Conservation (phyloP, 2,888 invertebrate genomes). For the Nemotelus nigrinus region DNA sequence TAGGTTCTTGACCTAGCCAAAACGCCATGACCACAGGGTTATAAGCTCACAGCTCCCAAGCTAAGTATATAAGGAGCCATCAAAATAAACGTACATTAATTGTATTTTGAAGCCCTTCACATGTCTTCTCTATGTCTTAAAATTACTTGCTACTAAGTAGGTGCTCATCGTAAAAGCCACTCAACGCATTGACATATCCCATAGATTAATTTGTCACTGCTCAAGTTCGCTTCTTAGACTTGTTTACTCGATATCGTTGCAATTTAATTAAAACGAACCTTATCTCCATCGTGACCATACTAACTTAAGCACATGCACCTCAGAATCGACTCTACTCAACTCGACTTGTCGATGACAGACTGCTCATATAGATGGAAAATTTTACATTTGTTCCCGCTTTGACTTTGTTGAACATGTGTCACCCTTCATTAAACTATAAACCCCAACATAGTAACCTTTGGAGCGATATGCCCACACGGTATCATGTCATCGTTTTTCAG, state of each 20-base stretch:
- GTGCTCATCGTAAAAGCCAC: no score
- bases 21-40: no score
- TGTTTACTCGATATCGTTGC: neutral
- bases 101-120: no score
- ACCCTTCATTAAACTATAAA: conserved; percentile 25
- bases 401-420: neutral
- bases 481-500: neutral
- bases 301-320: neutral
- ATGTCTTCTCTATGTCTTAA: no score
- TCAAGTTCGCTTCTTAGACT: neutral
- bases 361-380: conserved; percentile 8
- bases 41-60: no score
- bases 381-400: neutral
- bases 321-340: neutral
- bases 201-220: conserved; percentile 7
- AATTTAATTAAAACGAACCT: conserved; percentile 29
- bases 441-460: conserved; percentile 2
- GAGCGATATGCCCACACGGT: neutral
- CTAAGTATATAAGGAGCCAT: no score
- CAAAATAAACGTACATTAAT: no score
- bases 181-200: no score
- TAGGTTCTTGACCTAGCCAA: no score
- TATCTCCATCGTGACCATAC: conserved; percentile 15
- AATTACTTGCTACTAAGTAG: no score
- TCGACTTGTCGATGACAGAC: neutral